Base-by-base conservation (phyloP, 2,888 invertebrate genomes). In the Drosophila percnosoma region DNA sequence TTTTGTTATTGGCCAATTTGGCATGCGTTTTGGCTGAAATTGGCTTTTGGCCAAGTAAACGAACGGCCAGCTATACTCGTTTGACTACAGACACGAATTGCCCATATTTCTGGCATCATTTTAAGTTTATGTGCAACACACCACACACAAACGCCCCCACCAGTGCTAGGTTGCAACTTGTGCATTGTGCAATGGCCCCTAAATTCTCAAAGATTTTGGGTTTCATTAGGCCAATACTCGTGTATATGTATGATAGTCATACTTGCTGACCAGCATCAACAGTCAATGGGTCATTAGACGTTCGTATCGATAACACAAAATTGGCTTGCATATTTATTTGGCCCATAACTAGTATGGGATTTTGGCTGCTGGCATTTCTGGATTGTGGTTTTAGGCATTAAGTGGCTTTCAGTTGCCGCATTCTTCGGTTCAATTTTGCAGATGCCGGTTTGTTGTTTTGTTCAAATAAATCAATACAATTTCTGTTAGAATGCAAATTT, bases 1-100 rank as follows among this genome's bases (percentile, higher is more conserved):
- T 83, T 83, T 75, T 75, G 83, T 80, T 89, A 84, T 87, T 89
- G 82, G 83, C 82, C 89, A 89, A 87, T 85, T 85, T 88, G 88
- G 76, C 80, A 90, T 90, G 86, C 78, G 76, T 84, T 82, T 89
- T 85, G 86, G 74, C 85, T 77, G 70, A 80, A 89, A 89, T 89
- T 85, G 86, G 88, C 88, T 86, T 87, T 84, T 82, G 85, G 89
- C 86, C 86, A 89, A 87, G 75, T 73, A 69, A 86, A 86, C 81
- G 78, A 74, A 63, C 67, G 64, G 64, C 60, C 55, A 70, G 78
- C 63, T 51, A 48, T 64, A 61, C 75, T 74, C 59, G 65, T 79
- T 62, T 67, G 61, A 63, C 66, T 61, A 45, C 75, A 64, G 61
- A 65, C 67, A 72, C 65, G 68, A 73, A 77, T 71, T 77, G 78